Evolutionary conservation across 1,140 invertebrate species (phyloP).

Genomic region (Zaprionus gabonicus): DNA sequence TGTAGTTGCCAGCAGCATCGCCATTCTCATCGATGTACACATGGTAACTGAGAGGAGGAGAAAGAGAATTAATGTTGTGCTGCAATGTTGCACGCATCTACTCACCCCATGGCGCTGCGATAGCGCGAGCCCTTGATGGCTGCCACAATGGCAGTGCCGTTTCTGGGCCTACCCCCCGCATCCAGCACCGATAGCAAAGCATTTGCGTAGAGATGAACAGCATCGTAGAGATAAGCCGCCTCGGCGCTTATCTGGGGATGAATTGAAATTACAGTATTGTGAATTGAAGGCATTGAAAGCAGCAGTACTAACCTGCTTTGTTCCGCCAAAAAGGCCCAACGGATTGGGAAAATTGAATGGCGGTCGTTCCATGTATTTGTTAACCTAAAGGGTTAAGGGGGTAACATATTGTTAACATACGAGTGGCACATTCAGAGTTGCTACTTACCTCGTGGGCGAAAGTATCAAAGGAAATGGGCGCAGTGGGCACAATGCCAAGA

Average conservation of each 20-base stretch:
- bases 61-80: neutral
- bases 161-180: conserved; percentile 87
- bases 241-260: conserved; percentile 90
- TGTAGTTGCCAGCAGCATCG: conserved; percentile 98
- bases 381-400: conserved; percentile 86
- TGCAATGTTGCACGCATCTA: conserved; percentile 33
- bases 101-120: conserved; percentile 93
- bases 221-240: conserved; percentile 96
- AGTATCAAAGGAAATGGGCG: conserved; percentile 89
- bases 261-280: conserved; percentile 25
- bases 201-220: conserved; percentile 92
- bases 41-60: conserved; percentile 88
- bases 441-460: conserved; percentile 87
- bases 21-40: conserved; percentile 97
- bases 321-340: conserved; percentile 88
- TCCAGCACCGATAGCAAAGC: conserved; percentile 89
- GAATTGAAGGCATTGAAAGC: conserved; percentile 20
- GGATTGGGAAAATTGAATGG: conserved; percentile 95
- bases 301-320: conserved; percentile 89
- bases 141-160: conserved; percentile 90
- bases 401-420: conserved; percentile 24
- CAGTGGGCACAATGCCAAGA: conserved; percentile 90
- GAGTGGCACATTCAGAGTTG: conserved; percentile 28
- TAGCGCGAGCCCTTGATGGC: conserved; percentile 91
- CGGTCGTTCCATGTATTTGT: conserved; percentile 90